phyloP scores from a whole-genome alignment of 2,888 invertebrate species.

The Callosobruchus maculatus region DNA sequence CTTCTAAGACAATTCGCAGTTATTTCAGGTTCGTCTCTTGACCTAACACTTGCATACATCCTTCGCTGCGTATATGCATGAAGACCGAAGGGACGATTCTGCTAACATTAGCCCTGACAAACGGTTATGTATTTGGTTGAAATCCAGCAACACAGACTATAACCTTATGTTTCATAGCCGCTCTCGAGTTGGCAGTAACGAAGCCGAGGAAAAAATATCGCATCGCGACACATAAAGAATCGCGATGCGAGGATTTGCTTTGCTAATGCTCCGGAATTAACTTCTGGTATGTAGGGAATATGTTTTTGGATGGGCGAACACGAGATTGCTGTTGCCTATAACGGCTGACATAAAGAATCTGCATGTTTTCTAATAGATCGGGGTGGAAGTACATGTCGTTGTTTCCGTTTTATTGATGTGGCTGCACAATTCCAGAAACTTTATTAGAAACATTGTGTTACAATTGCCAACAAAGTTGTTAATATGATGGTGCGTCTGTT shows the following conservation, averaged over 20 bases:
- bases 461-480: not conserved
- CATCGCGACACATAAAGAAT: conserved; percentile 17
- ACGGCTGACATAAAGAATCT: not conserved
- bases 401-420: not conserved
- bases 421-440: not conserved
- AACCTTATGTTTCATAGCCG: conserved; percentile 46
- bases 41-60: conserved; percentile 25
- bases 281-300: not conserved
- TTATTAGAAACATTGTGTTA: not conserved
- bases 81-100: conserved; percentile 29
- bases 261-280: not conserved
- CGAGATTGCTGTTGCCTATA: not conserved
- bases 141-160: conserved; percentile 45
- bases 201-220: conserved; percentile 11
- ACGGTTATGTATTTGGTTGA: conserved; percentile 51
- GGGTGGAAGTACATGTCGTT: not conserved
- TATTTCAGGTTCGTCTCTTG: not conserved
- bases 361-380: not conserved
- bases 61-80: conserved; percentile 18
- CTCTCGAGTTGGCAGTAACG: conserved; percentile 40
- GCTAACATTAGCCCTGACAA: conserved; percentile 48
- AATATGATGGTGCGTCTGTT: no score
- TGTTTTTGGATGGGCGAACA: not conserved
- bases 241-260: not conserved
- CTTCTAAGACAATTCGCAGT: no score